Evolutionary conservation across 2,113 vertebrate genomes (phyloP), one percentile per base, ranked within the genome.

Genomic region (Mionectes macconnelli): DNA sequence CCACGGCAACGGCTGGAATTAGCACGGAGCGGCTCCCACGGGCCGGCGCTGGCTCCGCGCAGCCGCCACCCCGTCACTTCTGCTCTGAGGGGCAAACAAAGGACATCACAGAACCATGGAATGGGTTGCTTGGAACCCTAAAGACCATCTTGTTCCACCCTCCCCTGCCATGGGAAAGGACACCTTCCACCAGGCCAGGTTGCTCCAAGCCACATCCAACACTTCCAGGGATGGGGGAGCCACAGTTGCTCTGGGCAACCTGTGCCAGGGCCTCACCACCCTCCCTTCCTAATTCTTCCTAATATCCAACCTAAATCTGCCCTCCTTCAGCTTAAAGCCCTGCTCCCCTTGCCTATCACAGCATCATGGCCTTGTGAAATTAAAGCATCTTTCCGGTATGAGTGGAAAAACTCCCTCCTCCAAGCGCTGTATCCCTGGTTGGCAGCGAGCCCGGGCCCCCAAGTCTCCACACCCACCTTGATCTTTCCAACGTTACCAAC

Each of bases 61-160:
- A 27, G 13, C 75, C n/a, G 4, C 59, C 3, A 17, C 76, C 18
- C 35, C 4, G 4, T 17, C n/a, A 35, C 22, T 57, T 12, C 53
- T 37, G 39, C 3, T 17, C 93, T 67, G 72, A 63, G 28, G 53
- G 70, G 83, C 8, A 19, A 84, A 62, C 80, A 89, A 35, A 83
- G 74, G 40, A 12, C 2, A 1, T 0, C 87, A 11, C 1, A 31
- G 5, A 74, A 1, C 1, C 33, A 0, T 0, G 16, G 15, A 7
- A 30, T 1, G n/a, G 8, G 1, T 33, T 10, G 33, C 4, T 0
- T 45, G 39, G 33, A 53, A 47, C 53, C 10, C 12, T 1, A 3
- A 25, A 82, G 74, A 8, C 2, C 53, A 6, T 3, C 39, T 53
- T 1, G 20, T 39, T 8, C 60, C 45, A 60, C 8, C 37, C 5